Evolutionary conservation across 2,888 invertebrate species (phyloP).

Genomic region (Xestia c-nigrum): DNA sequence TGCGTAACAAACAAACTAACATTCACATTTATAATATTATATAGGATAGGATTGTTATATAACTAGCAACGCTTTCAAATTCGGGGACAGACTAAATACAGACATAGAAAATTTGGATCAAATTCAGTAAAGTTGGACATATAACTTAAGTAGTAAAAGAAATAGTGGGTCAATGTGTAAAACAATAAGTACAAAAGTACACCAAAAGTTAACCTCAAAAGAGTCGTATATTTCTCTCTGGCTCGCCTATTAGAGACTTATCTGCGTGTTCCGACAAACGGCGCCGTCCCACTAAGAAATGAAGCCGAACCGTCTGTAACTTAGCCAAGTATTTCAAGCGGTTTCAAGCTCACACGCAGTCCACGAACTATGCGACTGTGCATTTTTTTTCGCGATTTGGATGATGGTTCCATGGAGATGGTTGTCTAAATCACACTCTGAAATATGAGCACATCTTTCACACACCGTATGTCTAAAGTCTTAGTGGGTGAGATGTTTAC

Average conservation of each 20-base stretch:
- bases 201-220: constrained; percentile 30
- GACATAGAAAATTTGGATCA: constrained; percentile 5
- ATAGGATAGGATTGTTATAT: too few relatives aligned
- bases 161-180: constrained; percentile 39
- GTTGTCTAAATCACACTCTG: background rate
- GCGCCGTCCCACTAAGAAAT: constrained; percentile 36
- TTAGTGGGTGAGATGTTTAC: constrained; percentile 1
- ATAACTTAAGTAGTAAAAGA: constrained; percentile 31
- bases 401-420: background rate
- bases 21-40: too few relatives aligned
- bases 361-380: background rate
- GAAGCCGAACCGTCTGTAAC: constrained; percentile 48
- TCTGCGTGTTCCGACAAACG: constrained; percentile 17
- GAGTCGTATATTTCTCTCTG: constrained; percentile 12
- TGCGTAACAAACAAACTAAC: too few relatives aligned
- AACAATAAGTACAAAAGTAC: constrained; percentile 44
- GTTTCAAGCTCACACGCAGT: constrained; percentile 24
- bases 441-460: background rate
- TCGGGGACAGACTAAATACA: background rate
- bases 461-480: background rate
- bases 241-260: constrained; percentile 14
- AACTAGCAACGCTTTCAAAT: background rate
- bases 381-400: background rate
- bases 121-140: constrained; percentile 5
- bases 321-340: constrained; percentile 16